These are phyloP conservation scores for Clostera curtula DNA, from an alignment of 2,888 invertebrate species.

Conservation along the genomic window DNA sequence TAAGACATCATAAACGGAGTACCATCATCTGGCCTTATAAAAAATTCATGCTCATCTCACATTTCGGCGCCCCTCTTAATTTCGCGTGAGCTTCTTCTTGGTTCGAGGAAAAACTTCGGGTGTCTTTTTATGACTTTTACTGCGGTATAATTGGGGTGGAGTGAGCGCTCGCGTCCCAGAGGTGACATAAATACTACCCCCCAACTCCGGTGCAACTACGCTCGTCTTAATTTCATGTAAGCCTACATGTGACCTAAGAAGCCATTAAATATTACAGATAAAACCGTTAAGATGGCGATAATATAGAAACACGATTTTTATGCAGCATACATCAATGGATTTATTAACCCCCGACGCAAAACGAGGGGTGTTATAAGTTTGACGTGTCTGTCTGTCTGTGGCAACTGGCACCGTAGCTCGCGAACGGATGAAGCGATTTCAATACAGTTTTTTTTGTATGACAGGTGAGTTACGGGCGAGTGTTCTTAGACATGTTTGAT, in stretches of 20 bases:
- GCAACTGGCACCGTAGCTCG: too few species aligned
- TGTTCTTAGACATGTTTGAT: too few species aligned
- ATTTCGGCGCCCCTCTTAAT: conserved; percentile 75
- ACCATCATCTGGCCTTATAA: conserved; percentile 74
- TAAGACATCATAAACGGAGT: conserved; percentile 73
- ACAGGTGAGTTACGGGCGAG: too few species aligned
- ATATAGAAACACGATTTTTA: too few species aligned
- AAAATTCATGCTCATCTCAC: conserved; percentile 75
- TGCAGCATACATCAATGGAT: too few species aligned
- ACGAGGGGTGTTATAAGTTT: too few species aligned
- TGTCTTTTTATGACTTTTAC: conserved; percentile 76
- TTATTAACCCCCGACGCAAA: too few species aligned
- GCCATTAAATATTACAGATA: conserved; percentile 56
- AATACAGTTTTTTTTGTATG: too few species aligned
- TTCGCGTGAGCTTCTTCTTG: conserved; percentile 71
- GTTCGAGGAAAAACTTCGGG: conserved; percentile 75
- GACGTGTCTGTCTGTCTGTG: too few species aligned
- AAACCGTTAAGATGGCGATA: too few species aligned
- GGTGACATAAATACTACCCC: conserved; percentile 74
- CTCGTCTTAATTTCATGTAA: conserved; percentile 69
- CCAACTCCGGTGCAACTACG: conserved; percentile 51
- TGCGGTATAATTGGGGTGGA: conserved; percentile 76
- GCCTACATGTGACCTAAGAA: conserved; percentile 55
- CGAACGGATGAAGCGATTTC: too few species aligned
- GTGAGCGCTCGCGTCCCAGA: conserved; percentile 68